Evolutionary conservation across 2,797 vertebrate species (phyloP).

Genomic region (Crypturellus tataupa): DNA sequence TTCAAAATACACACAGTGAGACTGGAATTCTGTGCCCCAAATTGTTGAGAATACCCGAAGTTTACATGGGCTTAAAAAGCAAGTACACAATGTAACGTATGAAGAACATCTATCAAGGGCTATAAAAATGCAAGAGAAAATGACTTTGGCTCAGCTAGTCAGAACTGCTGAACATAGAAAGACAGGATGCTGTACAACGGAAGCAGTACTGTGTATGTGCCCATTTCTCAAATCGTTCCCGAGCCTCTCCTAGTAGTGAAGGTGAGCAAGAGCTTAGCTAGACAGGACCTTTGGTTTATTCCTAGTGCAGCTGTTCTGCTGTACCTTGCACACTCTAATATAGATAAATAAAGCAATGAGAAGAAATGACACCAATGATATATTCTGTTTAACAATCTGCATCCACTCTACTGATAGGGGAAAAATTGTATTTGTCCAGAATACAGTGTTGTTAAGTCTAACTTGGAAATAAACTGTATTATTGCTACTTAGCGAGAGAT

Average conservation of each 20-base stretch:
- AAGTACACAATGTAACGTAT: neutral
- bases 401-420: neutral
- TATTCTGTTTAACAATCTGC: neutral
- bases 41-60: neutral
- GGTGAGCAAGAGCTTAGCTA: neutral
- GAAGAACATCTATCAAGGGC: neutral
- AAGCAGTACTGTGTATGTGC: neutral
- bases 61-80: neutral
- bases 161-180: neutral
- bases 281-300: neutral
- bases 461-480: neutral
- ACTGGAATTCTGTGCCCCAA: neutral
- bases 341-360: neutral
- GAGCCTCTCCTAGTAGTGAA: neutral
- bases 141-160: neutral
- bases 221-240: neutral
- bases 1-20: neutral
- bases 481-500: neutral
- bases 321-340: neutral
- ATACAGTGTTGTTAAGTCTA: neutral
- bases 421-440: neutral
- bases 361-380: neutral
- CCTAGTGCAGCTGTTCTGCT: neutral
- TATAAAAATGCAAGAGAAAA: neutral
- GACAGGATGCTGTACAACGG: neutral